Evolutionary conservation across 2,113 vertebrate genomes (phyloP), one percentile per base, ranked within the genome.

Genomic region (Istiophorus platypterus): DNA sequence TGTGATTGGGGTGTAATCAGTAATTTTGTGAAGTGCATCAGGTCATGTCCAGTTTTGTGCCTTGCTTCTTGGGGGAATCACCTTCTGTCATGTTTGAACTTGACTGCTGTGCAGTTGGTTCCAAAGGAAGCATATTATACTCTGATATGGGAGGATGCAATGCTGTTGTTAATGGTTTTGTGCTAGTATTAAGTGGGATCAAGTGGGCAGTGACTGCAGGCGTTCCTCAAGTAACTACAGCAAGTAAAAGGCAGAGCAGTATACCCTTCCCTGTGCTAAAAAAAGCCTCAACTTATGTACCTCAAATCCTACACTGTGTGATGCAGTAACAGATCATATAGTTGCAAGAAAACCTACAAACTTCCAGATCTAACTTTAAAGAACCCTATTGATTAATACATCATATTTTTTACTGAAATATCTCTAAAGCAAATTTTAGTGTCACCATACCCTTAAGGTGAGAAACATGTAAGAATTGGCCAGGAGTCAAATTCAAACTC

Each of bases 21-120:
- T 0, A 31, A 11, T 49, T 78, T 27, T 47, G 68, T 49, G 0
- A 63, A 62, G n/a, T n/a, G 58, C 15, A 52, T 81, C 3, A 42
- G 77, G 74, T 78, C 57, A 34, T 78, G 85, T 92, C 83, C 82
- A 87, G 59, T 90, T 87, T 65, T 87, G 91, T 95, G 94, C 94
- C 94, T 94, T 91, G 86, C 88, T 89, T 84, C 66, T 76, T 84
- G 75, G 88, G 76, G 81, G 92, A 83, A 75, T 83, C 76, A 62
- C 81, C 81, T 62, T 81, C 80, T 8, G 83, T 67, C 72, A 27
- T 77, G 82, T 86, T 85, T 75, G 78, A 76, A 78, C 68, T 81
- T 67, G 79, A 59, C 64, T 34, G 61, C 68, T 59, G 12, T n/a
- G n/a, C 22, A 15, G 56, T 31, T 80, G 11, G 22, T 37, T 49